Evolutionary conservation across 2,888 invertebrate species (phyloP).

Genomic region (Eilema griseolum): DNA sequence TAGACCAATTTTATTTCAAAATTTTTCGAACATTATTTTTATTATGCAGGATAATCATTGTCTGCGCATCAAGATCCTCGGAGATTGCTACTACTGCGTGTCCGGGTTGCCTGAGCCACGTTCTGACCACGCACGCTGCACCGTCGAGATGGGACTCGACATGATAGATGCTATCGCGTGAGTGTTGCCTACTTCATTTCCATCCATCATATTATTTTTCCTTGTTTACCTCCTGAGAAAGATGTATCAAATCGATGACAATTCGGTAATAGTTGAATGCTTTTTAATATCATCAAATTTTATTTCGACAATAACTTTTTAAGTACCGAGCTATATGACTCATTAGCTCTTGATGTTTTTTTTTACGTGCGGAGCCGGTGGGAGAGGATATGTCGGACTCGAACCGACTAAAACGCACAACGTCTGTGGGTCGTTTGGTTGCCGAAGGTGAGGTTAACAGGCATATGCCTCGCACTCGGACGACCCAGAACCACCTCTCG

Average conservation of each 20-base stretch:
- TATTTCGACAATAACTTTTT: too few relatives aligned
- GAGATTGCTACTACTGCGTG: slow-evolving; percentile 98
- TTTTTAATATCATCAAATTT: too few relatives aligned
- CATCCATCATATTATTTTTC: slow-evolving; percentile 9
- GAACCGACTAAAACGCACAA: too few relatives aligned
- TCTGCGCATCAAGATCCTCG: slow-evolving; percentile 93
- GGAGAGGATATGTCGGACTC: too few relatives aligned
- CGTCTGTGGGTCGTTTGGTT: too few relatives aligned
- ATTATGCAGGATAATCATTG: slow-evolving; percentile 91
- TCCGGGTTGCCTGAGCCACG: slow-evolving; percentile 96
- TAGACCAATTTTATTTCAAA: background rate
- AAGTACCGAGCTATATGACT: too few relatives aligned
- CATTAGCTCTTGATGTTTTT: too few relatives aligned
- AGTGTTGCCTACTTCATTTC: slow-evolving; percentile 63
- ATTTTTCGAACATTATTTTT: background rate
- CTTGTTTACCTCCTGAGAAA: background rate
- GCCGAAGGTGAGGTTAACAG: too few relatives aligned
- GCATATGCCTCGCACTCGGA: too few relatives aligned
- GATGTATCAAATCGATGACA: background rate
- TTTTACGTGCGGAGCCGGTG: too few relatives aligned
- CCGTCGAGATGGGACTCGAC: slow-evolving; percentile 95
- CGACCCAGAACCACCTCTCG: too few relatives aligned
- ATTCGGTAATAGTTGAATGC: background rate
- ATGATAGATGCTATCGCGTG: slow-evolving; percentile 95
- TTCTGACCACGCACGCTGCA: slow-evolving; percentile 96